Conservation (phyloP, 2,888 invertebrate genomes). For the Elegia similella region DNA sequence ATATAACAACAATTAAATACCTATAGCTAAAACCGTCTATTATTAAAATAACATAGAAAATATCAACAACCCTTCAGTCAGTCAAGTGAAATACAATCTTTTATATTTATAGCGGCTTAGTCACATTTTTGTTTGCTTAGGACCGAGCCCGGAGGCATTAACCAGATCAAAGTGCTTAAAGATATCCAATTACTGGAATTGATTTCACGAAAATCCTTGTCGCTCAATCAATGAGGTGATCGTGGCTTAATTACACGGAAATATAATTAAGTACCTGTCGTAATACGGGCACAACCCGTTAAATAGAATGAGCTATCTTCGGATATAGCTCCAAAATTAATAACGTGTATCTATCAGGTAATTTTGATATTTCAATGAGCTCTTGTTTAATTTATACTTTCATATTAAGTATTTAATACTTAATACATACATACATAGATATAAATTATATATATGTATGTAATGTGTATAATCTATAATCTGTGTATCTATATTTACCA, state of each 20-base stretch:
- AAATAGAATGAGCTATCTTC: constrained; percentile 5
- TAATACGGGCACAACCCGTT: constrained; percentile 7
- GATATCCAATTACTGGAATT: constrained; percentile 48
- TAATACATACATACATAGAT: no score
- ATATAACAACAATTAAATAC: no score
- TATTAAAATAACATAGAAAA: not conserved
- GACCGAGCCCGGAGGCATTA: constrained; percentile 51
- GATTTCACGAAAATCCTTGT: constrained; percentile 36
- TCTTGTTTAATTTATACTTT: no score
- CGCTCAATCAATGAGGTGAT: constrained; percentile 21
- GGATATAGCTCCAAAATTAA: not conserved
- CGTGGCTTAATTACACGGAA: constrained; percentile 22
- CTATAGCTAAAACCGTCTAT: no score
- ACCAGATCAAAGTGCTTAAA: constrained; percentile 54
- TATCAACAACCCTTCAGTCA: not conserved
- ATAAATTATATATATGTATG: no score
- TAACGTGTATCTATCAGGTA: not conserved
- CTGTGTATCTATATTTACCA: no score
- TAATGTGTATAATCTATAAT: no score
- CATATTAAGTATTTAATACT: no score
- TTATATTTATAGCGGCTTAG: constrained; percentile 39
- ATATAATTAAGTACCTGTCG: constrained; percentile 18
- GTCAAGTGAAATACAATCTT: constrained; percentile 33
- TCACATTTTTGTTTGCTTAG: constrained; percentile 52
- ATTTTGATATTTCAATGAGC: not conserved